Base-by-base conservation (phyloP, 2,888 invertebrate genomes). In the Polia nebulosa region DNA sequence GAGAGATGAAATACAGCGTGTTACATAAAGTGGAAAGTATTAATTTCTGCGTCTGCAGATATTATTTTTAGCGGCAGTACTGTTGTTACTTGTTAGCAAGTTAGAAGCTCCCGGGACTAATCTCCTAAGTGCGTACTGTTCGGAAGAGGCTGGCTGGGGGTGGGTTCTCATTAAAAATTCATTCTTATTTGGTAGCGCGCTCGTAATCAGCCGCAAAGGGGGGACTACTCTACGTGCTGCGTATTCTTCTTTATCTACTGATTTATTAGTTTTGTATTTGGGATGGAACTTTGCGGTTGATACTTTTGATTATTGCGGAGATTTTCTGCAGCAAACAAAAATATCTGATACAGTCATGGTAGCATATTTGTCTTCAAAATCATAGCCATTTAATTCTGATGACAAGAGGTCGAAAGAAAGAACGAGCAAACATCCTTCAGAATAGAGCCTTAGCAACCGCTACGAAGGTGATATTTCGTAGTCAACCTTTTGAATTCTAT, bases 71-170 rank as follows among this genome's bases (percentile, higher is more conserved):
- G 82, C 70, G 68, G 84, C 83, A 83, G 85, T 84, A 82, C 86
- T 88, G 88, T 85, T 89, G 62, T 72, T 72, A 70, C 70, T 72
- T 63, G 92, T 90, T 89, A 92, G 59, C 74, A 70, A 73, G 91
- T 91, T 89, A 92, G 90, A 89, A 87, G 90, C 94, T 93, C 94
- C 86, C 87, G 94, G 93, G 95, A 93, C 95, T 95, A 95, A 95
- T 95, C 94, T 95, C 89, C 93, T 95, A 94, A 95, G 95, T 95
- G 95, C 95, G 95, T 93, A 90, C 88, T 90, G 89, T 88, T 89
- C 86, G 85, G 84, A 85, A 86, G 87, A 82, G 85, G 83, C 76
- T 71, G 74, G 63, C 65, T 80, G 80, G 73, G 84, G 79, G 87
- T 87, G 87, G 86, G 85, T 85, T 86, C 90, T 95, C 94, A 95